Evolutionary conservation across 2,113 vertebrate species (phyloP).

Genomic region (Sturnus vulgaris): DNA sequence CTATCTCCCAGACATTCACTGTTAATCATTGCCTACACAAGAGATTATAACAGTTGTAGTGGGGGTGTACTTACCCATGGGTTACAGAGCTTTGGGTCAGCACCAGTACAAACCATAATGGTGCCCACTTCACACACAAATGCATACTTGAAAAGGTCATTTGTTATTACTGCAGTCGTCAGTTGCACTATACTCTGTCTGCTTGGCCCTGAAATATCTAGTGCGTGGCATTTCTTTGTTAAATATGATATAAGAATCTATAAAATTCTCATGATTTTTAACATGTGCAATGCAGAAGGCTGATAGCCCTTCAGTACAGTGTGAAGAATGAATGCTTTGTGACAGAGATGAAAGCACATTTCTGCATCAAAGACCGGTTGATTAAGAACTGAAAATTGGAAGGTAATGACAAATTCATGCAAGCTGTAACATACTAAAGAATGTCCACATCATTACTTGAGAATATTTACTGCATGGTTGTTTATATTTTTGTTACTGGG

Average conservation of each 20-base stretch:
- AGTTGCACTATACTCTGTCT: neutral
- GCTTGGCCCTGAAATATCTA: neutral
- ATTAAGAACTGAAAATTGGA: neutral
- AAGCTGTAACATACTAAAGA: neutral
- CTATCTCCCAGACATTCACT: neutral
- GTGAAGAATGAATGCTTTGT: neutral
- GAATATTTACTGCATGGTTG: neutral
- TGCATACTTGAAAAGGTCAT: neutral
- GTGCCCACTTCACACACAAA: neutral
- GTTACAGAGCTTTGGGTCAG: neutral
- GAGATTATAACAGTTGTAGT: neutral
- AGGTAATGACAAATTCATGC: neutral
- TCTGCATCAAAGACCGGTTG: neutral
- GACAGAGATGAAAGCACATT: neutral
- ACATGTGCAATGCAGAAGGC: neutral
- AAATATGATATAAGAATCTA: neutral
- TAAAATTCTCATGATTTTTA: neutral
- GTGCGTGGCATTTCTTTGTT: neutral
- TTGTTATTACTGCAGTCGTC: neutral
- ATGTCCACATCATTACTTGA: neutral
- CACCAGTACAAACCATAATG: neutral
- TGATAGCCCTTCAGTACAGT: neutral
- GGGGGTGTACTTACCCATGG: accelerated
- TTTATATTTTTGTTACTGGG: neutral
- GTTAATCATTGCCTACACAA: neutral